Conservation (phyloP, 2,797 vertebrate genomes). For the Periparus ater region DNA sequence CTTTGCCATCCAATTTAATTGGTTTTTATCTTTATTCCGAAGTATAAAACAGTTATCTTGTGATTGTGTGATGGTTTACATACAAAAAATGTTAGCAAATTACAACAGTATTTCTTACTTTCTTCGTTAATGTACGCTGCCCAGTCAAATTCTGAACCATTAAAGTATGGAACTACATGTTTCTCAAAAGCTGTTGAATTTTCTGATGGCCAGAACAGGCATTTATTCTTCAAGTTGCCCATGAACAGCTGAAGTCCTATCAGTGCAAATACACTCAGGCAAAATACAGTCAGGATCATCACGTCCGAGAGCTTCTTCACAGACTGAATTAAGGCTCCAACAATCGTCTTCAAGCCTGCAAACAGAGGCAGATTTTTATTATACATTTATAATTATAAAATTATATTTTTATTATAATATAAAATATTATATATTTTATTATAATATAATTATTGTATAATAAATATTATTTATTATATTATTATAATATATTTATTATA, state of each 20-base stretch:
- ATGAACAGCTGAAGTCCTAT: constrained; percentile 95
- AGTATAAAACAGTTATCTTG: not conserved
- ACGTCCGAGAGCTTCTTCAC: constrained; percentile 96
- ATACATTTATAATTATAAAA: not conserved
- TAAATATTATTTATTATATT: no score
- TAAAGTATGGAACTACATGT: constrained; percentile 3
- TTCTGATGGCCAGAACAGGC: constrained; percentile 67
- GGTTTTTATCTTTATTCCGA: not conserved
- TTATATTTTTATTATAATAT: no score
- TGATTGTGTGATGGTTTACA: not conserved
- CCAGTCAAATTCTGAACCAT: constrained; percentile 57
- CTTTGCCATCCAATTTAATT: not conserved
- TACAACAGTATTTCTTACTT: constrained; percentile 75
- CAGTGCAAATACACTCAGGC: constrained; percentile 95
- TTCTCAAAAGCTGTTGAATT: constrained; percentile 54
- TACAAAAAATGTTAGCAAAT: not conserved
- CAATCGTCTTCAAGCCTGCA: constrained; percentile 95
- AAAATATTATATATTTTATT: no score
- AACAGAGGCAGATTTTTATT: constrained; percentile 3
- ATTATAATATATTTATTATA: no score
- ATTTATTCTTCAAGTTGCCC: constrained; percentile 90
- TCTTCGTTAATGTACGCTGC: constrained; percentile 72
- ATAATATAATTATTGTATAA: no score
- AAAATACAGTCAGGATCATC: constrained; percentile 98
- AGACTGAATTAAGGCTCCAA: constrained; percentile 96